These are phyloP conservation scores for Stenolophus ochropezus DNA, from an alignment of 2,888 invertebrate genomes.

Conservation along the genomic window DNA sequence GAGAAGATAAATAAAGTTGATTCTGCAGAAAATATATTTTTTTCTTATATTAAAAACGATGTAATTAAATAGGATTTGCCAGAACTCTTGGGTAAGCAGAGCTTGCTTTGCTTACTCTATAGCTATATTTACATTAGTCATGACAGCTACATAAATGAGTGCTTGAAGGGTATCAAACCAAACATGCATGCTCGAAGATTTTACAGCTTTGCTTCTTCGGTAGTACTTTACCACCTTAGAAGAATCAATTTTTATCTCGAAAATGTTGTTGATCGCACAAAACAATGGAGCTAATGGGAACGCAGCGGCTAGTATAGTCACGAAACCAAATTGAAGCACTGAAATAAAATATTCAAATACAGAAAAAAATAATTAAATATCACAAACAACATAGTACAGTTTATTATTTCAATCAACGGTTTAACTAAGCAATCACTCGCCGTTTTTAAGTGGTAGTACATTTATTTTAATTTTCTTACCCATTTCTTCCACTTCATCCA, in stretches of 20 bases:
- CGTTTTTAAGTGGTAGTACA: not conserved
- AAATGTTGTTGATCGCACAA: conserved; percentile 79
- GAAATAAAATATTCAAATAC: conserved; percentile 56
- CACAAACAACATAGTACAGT: too few relatives aligned
- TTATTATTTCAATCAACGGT: too few relatives aligned
- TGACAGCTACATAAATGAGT: conserved; percentile 68
- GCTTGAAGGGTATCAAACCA: conserved; percentile 69
- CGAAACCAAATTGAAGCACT: conserved; percentile 81
- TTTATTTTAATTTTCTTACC: conserved; percentile 61
- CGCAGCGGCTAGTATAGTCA: conserved; percentile 80
- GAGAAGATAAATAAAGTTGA: too few relatives aligned
- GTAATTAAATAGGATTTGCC: too few relatives aligned
- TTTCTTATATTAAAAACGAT: too few relatives aligned
- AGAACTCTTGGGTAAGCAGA: too few relatives aligned
- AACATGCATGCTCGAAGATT: conserved; percentile 66
- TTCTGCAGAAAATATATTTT: too few relatives aligned
- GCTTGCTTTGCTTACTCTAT: too few relatives aligned
- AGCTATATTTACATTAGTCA: conserved; percentile 67
- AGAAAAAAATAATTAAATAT: too few relatives aligned
- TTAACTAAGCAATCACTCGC: too few relatives aligned
- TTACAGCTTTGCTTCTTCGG: conserved; percentile 66
- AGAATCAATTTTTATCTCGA: conserved; percentile 74
- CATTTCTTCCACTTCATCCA: conserved; percentile 69
- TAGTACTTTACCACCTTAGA: conserved; percentile 65
- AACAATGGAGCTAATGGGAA: conserved; percentile 81